Evolutionary conservation across 2,113 vertebrate genomes (phyloP).

Genomic region (Coracopsis vasa): DNA sequence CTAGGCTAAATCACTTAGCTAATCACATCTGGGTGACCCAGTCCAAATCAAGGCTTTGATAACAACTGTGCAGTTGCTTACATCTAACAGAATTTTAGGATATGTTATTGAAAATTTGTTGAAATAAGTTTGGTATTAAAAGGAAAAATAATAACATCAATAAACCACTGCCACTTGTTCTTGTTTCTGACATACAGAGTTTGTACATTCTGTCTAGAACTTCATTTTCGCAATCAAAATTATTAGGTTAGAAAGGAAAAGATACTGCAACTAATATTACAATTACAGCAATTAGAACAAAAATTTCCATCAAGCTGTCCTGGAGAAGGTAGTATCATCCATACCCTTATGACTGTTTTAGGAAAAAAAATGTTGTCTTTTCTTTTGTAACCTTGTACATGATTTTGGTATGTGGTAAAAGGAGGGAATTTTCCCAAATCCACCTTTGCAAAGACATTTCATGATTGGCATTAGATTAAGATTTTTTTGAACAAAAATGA

Average conservation of each 20-base stretch:
- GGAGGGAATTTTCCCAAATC: neutral
- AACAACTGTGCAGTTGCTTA: neutral
- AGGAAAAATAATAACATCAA: neutral
- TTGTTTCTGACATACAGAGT: neutral
- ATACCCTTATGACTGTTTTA: neutral
- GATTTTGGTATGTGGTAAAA: neutral
- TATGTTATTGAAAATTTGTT: neutral
- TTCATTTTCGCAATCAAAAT: neutral
- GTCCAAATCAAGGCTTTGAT: neutral
- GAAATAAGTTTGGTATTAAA: neutral
- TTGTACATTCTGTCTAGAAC: neutral
- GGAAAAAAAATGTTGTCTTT: neutral
- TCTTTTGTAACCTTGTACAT: neutral
- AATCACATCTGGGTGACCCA: neutral
- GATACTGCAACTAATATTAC: neutral
- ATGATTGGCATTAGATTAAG: neutral
- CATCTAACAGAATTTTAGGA: neutral
- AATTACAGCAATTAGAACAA: neutral
- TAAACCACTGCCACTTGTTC: neutral
- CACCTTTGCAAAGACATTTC: neutral
- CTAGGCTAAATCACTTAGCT: neutral
- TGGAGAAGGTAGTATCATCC: neutral
- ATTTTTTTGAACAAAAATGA: neutral
- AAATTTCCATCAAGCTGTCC: neutral
- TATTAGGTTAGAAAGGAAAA: neutral